These are phyloP conservation scores for Malthinus flaveolus DNA, from an alignment of 2,888 invertebrate genomes.

Conservation along the genomic window DNA sequence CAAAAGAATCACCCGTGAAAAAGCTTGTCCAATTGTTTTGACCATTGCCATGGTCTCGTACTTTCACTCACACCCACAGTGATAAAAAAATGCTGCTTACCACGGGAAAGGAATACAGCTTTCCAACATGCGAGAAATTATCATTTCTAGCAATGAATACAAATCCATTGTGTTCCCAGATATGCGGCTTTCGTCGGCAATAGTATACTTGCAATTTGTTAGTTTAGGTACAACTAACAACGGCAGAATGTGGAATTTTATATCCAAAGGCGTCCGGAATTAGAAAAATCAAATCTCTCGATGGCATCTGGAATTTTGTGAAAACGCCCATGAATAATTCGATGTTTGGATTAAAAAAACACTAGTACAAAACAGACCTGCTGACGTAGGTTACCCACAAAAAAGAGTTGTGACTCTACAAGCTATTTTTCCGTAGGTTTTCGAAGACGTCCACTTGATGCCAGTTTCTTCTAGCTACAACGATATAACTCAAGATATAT, in stretches of 20 bases:
- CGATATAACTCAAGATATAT: constrained; percentile 83
- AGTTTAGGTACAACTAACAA: neutral
- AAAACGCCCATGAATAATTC: constrained; percentile 71
- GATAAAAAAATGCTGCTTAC: too few species aligned
- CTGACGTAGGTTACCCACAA: constrained; percentile 58
- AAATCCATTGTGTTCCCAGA: too few species aligned
- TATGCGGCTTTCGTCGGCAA: too few species aligned
- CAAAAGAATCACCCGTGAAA: too few species aligned
- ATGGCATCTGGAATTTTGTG: constrained; percentile 93
- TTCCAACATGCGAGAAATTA: too few species aligned
- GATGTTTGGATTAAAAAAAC: constrained; percentile 71
- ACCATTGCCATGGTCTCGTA: too few species aligned
- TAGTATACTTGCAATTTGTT: too few species aligned
- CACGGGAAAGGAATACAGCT: too few species aligned
- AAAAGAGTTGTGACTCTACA: neutral
- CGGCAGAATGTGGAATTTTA: constrained; percentile 60
- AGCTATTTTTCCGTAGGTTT: constrained; percentile 20
- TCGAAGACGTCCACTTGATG: constrained; percentile 72
- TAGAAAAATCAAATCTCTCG: constrained; percentile 74
- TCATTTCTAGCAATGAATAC: too few species aligned
- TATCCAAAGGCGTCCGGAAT: constrained; percentile 82
- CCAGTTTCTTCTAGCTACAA: constrained; percentile 96
- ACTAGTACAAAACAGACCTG: constrained; percentile 78
- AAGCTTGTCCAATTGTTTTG: too few species aligned
- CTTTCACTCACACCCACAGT: too few species aligned